Conservation (phyloP, 2,888 invertebrate species). For the Cephus spinipes region DNA sequence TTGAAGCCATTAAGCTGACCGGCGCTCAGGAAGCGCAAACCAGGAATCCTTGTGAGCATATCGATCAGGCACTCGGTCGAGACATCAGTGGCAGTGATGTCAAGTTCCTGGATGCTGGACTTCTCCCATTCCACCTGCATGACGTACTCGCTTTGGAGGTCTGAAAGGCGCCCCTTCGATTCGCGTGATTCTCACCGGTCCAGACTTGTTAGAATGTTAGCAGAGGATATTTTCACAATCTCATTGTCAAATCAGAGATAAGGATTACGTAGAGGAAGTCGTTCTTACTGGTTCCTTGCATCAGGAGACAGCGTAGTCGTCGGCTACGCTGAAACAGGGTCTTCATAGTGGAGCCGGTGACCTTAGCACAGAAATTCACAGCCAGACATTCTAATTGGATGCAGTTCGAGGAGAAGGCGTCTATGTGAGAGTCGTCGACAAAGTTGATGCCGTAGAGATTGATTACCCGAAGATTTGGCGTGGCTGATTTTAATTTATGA, state of each 20-base stretch:
- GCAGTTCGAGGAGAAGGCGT: slow-evolving; percentile 96
- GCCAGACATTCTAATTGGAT: slow-evolving; percentile 97
- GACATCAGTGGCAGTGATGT: slow-evolving; percentile 96
- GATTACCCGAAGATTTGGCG: slow-evolving; percentile 96
- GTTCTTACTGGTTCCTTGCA: slow-evolving; percentile 93
- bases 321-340: slow-evolving; percentile 93
- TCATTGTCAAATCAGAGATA: neutral
- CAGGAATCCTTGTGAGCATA: slow-evolving; percentile 88
- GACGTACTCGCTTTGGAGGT: slow-evolving; percentile 90
- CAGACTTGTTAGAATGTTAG: slow-evolving; percentile 4
- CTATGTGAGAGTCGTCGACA: slow-evolving; percentile 98
- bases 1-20: slow-evolving; percentile 98
- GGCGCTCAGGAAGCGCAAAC: slow-evolving; percentile 89
- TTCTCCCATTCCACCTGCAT: slow-evolving; percentile 99
- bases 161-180: slow-evolving; percentile 67
- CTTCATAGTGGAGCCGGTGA: slow-evolving; percentile 96
- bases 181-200: neutral
- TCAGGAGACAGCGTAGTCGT: slow-evolving; percentile 89
- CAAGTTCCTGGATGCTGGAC: slow-evolving; percentile 91
- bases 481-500: slow-evolving; percentile 97
- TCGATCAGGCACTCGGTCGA: slow-evolving; percentile 93
- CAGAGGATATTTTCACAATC: neutral
- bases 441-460: slow-evolving; percentile 99
- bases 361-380: slow-evolving; percentile 97
- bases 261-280: neutral